Evolutionary conservation across 2,797 vertebrate genomes (phyloP), one percentile per base, ranked within the genome.

Genomic region (Tenualosa ilisha): DNA sequence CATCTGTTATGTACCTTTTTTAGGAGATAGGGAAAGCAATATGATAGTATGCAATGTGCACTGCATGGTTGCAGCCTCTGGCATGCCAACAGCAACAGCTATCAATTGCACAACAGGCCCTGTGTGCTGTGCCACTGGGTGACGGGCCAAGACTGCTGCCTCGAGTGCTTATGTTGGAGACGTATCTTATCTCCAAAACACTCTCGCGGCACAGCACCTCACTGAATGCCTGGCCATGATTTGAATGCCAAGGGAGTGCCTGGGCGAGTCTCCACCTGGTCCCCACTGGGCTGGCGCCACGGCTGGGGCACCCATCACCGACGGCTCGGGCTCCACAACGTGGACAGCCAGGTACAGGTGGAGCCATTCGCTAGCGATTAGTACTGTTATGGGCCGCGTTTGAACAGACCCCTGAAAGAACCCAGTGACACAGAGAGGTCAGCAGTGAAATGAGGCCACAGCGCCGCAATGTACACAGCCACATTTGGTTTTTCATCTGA

Each of bases 111-210:
- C 40, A 37, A 43, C 37, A 22, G 79, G 43, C 24, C 72, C 13
- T n/a, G 5, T n/a, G 43, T 56, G 81, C 40, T 8, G 15, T 82
- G 84, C 46, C 81, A 82, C 37, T 15, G 59, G 22, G 22, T 63
- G 59, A 24, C 6, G 59, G 24, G 59, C 59, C 59, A 24, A 63
- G n/a, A 63, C n/a, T 24, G 59, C 59, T 24, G 59, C 59, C 59
- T 65, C 81, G 43, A 51, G 3, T 49, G 11, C 61, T 37, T 11
- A 24, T 51, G 53, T 15, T 61, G 24, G n/a, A n/a, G 51, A 24
- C 61, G 40, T 82, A 68, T 68, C 81, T 82, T 82, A 59, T 54
- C 43, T 59, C 82, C 17, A 83, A 72, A 85, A 59, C 26, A 65
- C 49, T 68, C 59, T 24, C 3, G 75, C 49, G 1, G 53, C 13